Evolutionary conservation across 1,140 invertebrate species (phyloP), one percentile per base, ranked within the genome.

Genomic region (Trichoplusia ni): DNA sequence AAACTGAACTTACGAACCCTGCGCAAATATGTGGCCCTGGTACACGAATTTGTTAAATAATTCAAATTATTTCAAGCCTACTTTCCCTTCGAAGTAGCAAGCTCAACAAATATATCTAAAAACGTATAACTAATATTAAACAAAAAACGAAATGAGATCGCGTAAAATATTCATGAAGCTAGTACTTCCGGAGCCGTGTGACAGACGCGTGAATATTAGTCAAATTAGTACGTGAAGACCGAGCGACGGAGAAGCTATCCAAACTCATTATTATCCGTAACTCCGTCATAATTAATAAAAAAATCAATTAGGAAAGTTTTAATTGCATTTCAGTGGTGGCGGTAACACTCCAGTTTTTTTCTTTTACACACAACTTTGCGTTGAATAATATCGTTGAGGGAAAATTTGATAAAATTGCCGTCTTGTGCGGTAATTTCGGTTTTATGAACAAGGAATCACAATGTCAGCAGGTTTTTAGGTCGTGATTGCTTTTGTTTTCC

Each of bases 261-360:
- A 58, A 58, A 58, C 54, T 58, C 53, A 58, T 58, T 42, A 42
- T 40, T 40, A 44, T 25, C 37, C 14, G 6, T 29, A 58, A 58
- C 54, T 58, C 25, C 11, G 38, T 29, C 37, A 58, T 58, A 58
- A 58, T 58, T 42, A 58, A 58, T 42, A 42, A 58, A 58, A 56
- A 58, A 58, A 58, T 58, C 54, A 58, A 58, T 58, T 58, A 58
- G 38, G 8, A 58, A 58, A 58, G 23, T 58, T 58, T 58, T 58
- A 58, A 58, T 58, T 58, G 54, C 54, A 58, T 58, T 58, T 38
- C 38, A n/a, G n/a, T n/a, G 54, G 38, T 37, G 33, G 37, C 54
- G 25, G 51, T 9, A n/a, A 31, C 25, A 58, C 14, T 42, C 33
- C n/a, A 7, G 19, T 58, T 42, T 42, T 58, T 53, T 21, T 44